Conservation (phyloP, 2,113 vertebrate genomes). For the Myotis brandtii region DNA sequence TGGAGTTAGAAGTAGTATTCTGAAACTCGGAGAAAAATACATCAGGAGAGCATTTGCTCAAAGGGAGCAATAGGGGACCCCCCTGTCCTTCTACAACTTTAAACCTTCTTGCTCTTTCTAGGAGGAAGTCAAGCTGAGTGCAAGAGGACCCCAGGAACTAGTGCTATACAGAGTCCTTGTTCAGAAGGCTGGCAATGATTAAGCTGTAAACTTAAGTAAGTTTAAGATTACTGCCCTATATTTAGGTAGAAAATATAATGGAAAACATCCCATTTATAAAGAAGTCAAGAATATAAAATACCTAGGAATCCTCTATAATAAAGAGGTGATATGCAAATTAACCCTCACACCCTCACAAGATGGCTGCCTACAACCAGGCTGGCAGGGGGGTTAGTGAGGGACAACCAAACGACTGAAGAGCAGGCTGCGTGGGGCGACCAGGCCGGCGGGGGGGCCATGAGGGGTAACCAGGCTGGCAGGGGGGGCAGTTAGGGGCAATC, state of each 20-base stretch:
- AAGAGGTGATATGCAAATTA: no score
- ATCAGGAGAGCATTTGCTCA: background rate
- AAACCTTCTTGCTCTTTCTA: background rate
- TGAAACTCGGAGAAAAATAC: background rate
- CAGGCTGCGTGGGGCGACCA: no score
- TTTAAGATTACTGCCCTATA: background rate
- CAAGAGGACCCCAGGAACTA: background rate
- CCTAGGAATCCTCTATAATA: background rate
- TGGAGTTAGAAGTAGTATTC: background rate
- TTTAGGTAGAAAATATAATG: background rate
- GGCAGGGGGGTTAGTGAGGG: no score
- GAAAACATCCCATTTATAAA: slow-evolving; percentile 46
- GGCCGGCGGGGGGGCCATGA: no score
- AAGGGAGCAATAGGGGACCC: background rate
- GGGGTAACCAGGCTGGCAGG: no score
- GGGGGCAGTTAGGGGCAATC: no score
- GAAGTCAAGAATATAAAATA: slow-evolving; percentile 32
- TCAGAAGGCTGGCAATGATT: background rate
- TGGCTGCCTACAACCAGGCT: no score
- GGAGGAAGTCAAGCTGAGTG: background rate
- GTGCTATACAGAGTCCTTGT: background rate
- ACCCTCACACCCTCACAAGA: no score
- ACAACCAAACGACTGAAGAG: no score
- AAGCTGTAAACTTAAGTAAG: background rate
- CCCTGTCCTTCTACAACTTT: background rate